Conservation (phyloP, 2,797 vertebrate species). For the Babyrousa celebensis region DNA sequence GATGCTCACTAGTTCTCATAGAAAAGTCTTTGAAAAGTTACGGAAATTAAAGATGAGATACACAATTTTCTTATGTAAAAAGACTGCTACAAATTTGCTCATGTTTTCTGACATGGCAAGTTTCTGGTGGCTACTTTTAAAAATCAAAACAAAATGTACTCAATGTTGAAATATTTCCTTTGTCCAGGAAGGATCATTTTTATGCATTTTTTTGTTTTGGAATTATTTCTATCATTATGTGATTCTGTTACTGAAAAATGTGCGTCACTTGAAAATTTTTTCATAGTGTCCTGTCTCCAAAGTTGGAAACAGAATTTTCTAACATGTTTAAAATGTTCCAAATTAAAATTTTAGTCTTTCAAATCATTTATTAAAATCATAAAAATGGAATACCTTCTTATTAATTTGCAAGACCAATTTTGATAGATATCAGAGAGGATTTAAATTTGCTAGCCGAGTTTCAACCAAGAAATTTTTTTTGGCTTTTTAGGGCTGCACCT, state of each 20-base stretch:
- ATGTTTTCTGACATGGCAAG: constrained; percentile 12
- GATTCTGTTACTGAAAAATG: background rate
- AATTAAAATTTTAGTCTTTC: constrained; percentile 27
- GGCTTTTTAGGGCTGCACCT: too few species aligned
- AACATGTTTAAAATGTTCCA: constrained; percentile 37
- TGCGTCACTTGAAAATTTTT: background rate
- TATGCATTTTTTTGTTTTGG: background rate
- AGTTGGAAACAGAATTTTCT: background rate
- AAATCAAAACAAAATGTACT: background rate
- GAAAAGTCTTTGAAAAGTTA: constrained; percentile 32
- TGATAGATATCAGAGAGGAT: background rate
- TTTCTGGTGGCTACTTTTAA: background rate
- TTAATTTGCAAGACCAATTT: constrained; percentile 21
- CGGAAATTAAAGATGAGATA: background rate
- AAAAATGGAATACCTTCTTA: background rate
- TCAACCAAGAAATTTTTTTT: background rate
- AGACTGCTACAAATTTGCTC: background rate
- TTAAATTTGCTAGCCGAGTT: background rate
- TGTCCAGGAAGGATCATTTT: too few species aligned
- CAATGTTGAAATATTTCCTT: too few species aligned
- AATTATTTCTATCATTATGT: background rate
- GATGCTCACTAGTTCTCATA: background rate
- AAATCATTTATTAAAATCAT: background rate
- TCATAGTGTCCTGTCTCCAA: background rate
- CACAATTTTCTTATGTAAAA: background rate